A percentile compares a stretch with the other conserved stretches of the same genome.
Evolutionary conservation across 2,888 invertebrate species (phyloP).

Genomic region (Cosmia pyralina): DNA sequence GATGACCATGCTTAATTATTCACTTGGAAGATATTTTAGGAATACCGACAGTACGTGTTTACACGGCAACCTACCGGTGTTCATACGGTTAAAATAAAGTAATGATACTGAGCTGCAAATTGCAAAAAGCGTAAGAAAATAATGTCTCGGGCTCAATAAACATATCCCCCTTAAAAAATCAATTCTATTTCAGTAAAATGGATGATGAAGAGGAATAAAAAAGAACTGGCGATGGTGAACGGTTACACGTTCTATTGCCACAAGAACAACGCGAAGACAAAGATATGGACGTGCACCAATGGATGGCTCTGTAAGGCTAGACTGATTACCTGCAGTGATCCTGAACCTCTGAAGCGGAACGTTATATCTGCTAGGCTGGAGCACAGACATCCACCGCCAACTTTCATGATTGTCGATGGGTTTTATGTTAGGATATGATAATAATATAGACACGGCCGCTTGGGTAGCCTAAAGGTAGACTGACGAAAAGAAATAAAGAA

Average conservation of each 20-base stretch:
- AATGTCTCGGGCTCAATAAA: background rate
- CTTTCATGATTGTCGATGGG: slow-evolving; percentile 63
- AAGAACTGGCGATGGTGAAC: slow-evolving; percentile 67
- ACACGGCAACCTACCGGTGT: background rate
- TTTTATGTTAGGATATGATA: slow-evolving; percentile 59
- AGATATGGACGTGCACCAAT: slow-evolving; percentile 71
- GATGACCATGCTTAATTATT: background rate
- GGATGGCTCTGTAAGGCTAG: slow-evolving; percentile 69
- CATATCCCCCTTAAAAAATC: background rate
- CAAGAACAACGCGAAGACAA: slow-evolving; percentile 55
- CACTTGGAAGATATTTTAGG: background rate
- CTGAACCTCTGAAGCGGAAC: slow-evolving; percentile 28
- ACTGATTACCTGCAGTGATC: slow-evolving; percentile 55
- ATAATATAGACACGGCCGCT: background rate
- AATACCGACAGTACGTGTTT: background rate
- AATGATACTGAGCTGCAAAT: background rate
- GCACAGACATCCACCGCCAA: slow-evolving; percentile 81
- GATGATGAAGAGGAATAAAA: slow-evolving; percentile 62
- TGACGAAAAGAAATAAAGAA: background rate
- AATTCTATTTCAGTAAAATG: slow-evolving; percentile 55
- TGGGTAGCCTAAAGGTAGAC: background rate
- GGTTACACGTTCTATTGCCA: slow-evolving; percentile 70
- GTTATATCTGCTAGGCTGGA: slow-evolving; percentile 75
- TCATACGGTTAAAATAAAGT: background rate
- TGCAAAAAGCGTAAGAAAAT: background rate